A percentile compares a stretch with the other conserved stretches of the same genome.
These are phyloP conservation scores for Aleadryas rufinucha DNA, from an alignment of 2,113 vertebrate genomes.

Conservation along the genomic window DNA sequence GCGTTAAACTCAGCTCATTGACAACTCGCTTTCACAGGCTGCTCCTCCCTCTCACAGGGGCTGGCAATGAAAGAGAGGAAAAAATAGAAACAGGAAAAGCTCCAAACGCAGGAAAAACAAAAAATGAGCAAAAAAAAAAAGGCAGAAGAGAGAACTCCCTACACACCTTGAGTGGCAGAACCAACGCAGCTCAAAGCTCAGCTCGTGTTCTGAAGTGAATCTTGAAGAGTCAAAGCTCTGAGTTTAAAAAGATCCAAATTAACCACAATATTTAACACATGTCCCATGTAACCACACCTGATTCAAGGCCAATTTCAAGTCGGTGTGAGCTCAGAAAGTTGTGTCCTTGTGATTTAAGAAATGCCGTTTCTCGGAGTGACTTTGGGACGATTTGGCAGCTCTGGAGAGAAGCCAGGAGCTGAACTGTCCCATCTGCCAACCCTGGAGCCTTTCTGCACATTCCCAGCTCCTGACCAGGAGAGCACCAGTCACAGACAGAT, in stretches of 20 bases:
- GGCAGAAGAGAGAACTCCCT: neutral
- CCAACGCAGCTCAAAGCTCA: neutral
- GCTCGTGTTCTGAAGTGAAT: neutral
- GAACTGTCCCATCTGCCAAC: neutral
- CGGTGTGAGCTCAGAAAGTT: fast-evolving
- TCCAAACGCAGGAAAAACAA: neutral
- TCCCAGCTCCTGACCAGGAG: neutral
- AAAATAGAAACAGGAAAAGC: neutral
- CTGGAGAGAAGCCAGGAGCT: neutral
- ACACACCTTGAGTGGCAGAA: neutral
- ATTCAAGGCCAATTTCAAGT: neutral
- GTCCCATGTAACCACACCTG: neutral
- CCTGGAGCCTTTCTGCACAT: neutral
- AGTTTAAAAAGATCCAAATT: neutral
- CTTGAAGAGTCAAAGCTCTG: neutral
- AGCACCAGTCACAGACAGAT: neutral
- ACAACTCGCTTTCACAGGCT: neutral
- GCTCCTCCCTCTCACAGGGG: neutral
- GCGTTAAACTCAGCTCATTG: neutral
- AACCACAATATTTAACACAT: neutral
- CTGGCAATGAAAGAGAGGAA: neutral
- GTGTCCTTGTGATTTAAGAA: too few species aligned
- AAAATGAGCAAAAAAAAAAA: neutral
- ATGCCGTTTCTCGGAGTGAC: neutral
- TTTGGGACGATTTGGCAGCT: fast-evolving